phyloP scores from a whole-genome alignment of 2,888 invertebrate species.

The Spialia ferax region DNA sequence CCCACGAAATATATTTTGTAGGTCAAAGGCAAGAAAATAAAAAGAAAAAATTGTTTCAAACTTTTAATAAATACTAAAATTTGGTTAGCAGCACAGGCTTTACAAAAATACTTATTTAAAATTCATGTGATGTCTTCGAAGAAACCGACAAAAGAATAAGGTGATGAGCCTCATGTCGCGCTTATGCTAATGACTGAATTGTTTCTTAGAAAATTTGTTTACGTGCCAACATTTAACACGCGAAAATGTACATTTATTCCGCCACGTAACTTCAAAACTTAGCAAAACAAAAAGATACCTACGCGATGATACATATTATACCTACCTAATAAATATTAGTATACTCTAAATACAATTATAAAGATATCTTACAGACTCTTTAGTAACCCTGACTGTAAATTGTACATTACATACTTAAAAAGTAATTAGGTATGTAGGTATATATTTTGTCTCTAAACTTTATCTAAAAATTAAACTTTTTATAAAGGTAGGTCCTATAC shows the following conservation, averaged over 20 bases:
- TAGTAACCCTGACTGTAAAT: slow-evolving; percentile 15
- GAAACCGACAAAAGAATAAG: slow-evolving; percentile 21
- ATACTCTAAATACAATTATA: not conserved
- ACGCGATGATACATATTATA: too few relatives aligned
- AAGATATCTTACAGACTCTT: slow-evolving; percentile 12
- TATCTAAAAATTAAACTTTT: too few relatives aligned
- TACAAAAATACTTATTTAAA: slow-evolving; percentile 32
- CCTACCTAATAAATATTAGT: not conserved
- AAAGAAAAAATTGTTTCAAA: slow-evolving; percentile 1
- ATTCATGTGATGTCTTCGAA: not conserved
- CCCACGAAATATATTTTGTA: too few relatives aligned
- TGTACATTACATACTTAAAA: slow-evolving; percentile 14
- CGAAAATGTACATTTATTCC: slow-evolving; percentile 10
- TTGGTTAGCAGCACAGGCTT: slow-evolving; percentile 33
- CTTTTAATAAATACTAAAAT: slow-evolving; percentile 30
- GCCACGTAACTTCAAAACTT: not conserved
- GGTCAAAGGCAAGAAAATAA: not conserved
- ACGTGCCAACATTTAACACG: slow-evolving; percentile 12
- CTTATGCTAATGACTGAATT: slow-evolving; percentile 25
- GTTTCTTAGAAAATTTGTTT: slow-evolving; percentile 28
- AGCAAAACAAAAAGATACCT: not conserved
- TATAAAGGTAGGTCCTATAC: too few relatives aligned
- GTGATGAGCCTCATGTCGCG: slow-evolving; percentile 7
- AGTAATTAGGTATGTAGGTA: too few relatives aligned
- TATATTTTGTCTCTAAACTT: too few relatives aligned